phyloP scores from a whole-genome alignment of 1,140 invertebrate species.

The Aphelinus atriplicis region DNA sequence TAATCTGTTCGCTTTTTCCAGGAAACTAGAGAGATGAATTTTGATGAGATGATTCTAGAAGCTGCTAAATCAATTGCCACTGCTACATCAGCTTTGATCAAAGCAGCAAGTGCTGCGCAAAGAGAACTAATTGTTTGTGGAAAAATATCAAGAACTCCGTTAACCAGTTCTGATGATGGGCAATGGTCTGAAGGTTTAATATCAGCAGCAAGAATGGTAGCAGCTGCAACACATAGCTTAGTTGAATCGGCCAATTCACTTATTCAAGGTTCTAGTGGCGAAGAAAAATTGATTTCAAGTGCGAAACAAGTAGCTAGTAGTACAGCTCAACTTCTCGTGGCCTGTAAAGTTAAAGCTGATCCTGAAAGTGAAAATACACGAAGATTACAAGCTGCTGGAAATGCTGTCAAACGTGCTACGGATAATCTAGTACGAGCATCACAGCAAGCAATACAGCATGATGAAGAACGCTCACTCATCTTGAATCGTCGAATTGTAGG shows the following conservation, averaged over 20 bases:
- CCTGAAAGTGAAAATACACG: slow-evolving; percentile 92
- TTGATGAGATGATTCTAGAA: slow-evolving; percentile 99
- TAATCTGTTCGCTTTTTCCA: slow-evolving; percentile 57
- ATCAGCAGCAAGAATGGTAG: slow-evolving; percentile 93
- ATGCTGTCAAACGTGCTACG: slow-evolving; percentile 96
- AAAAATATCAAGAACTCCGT: slow-evolving; percentile 82
- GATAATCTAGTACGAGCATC: slow-evolving; percentile 96
- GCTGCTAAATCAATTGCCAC: slow-evolving; percentile 97
- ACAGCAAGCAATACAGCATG: slow-evolving; percentile 89
- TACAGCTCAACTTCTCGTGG: slow-evolving; percentile 95
- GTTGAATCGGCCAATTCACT: slow-evolving; percentile 97
- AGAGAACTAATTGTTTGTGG: slow-evolving; percentile 85
- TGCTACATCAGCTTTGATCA: slow-evolving; percentile 94
- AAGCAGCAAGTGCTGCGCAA: slow-evolving; percentile 95
- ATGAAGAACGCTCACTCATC: slow-evolving; percentile 90
- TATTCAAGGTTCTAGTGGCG: slow-evolving; percentile 92
- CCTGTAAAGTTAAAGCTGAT: slow-evolving; percentile 98
- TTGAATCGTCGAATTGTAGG: slow-evolving; percentile 93
- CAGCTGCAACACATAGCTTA: slow-evolving; percentile 95
- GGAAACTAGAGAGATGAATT: slow-evolving; percentile 95
- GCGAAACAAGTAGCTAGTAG: slow-evolving; percentile 97
- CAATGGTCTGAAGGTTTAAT: slow-evolving; percentile 99
- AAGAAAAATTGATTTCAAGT: slow-evolving; percentile 95
- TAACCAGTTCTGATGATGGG: slow-evolving; percentile 91
- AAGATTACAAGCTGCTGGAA: slow-evolving; percentile 93